phyloP scores from a whole-genome alignment of 53 echinoderm and acorn worm species.

The Holothuria leucospilota region DNA sequence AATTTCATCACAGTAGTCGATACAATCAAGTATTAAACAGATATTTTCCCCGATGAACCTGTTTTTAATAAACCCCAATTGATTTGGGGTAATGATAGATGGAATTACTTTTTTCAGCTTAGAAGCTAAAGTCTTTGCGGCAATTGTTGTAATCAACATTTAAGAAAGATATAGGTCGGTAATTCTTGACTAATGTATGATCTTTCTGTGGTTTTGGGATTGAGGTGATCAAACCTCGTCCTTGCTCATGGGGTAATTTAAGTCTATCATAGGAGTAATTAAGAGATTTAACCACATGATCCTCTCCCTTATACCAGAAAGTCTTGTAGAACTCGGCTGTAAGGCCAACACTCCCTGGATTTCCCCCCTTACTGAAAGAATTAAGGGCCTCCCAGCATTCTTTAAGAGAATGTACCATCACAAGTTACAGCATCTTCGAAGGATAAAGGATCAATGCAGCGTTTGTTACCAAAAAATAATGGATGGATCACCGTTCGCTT shows the following conservation, averaged over 20 bases:
- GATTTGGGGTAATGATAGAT: neutral
- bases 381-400: no score
- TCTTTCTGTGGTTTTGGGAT: no score
- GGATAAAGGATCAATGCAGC: neutral
- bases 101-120: neutral
- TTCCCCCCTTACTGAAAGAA: no score
- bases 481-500: neutral
- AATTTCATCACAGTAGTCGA: neutral
- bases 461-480: neutral
- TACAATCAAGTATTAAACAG: no score
- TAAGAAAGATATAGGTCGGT: neutral
- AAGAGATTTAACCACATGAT: neutral
- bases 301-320: neutral
- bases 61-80: constrained; percentile 44
- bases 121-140: neutral
- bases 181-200: no score
- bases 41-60: constrained; percentile 65
- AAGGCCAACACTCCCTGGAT: neutral
- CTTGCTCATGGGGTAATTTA: no score
- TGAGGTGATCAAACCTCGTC: no score
- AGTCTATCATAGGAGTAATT: no score
- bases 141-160: neutral
- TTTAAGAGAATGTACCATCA: neutral
- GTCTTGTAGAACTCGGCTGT: no score
- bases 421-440: neutral